These are phyloP conservation scores for Hermaeophaga mercurialis DNA, from an alignment of 2,888 invertebrate genomes.

Conservation along the genomic window DNA sequence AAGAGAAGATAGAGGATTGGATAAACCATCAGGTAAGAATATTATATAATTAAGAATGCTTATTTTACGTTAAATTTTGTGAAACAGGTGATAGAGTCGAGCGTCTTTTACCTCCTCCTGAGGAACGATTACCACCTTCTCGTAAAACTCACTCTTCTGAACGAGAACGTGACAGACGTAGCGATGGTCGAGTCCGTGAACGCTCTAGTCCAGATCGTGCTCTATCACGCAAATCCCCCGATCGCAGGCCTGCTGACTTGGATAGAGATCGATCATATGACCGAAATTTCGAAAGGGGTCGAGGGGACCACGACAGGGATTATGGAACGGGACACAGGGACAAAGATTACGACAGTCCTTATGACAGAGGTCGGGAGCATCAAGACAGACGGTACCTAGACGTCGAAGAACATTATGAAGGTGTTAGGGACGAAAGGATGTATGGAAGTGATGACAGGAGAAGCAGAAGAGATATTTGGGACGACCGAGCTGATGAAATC, in stretches of 20 bases:
- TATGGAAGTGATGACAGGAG: conserved; percentile 53
- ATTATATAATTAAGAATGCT: no score
- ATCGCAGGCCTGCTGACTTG: conserved; percentile 40
- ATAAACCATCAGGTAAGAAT: conserved; percentile 60
- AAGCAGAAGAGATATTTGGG: conserved; percentile 52
- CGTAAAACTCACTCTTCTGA: conserved; percentile 55
- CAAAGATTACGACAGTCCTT: conserved; percentile 57
- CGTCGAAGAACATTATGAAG: conserved; percentile 52
- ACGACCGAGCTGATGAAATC: conserved; percentile 41
- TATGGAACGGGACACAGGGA: conserved; percentile 49
- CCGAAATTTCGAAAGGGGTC: conserved; percentile 45
- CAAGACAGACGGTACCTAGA: conserved; percentile 57
- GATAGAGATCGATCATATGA: conserved; percentile 43
- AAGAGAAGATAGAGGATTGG: conserved; percentile 64
- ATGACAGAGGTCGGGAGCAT: conserved; percentile 53
- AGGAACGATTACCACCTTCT: conserved; percentile 63
- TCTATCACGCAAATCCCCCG: conserved; percentile 40
- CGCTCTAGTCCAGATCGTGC: conserved; percentile 36
- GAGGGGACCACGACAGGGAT: conserved; percentile 51
- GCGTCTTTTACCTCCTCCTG: conserved; percentile 66
- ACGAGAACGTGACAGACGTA: conserved; percentile 56
- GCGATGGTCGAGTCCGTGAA: conserved; percentile 44
- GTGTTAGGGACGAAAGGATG: conserved; percentile 50
- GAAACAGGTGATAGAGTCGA: conserved; percentile 62
- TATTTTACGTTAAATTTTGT: no score